A percentile compares a stretch with the other conserved stretches of the same genome.
These are phyloP conservation scores for Yponomeuta cagnagella DNA, from an alignment of 2,888 invertebrate genomes.

Conservation along the genomic window DNA sequence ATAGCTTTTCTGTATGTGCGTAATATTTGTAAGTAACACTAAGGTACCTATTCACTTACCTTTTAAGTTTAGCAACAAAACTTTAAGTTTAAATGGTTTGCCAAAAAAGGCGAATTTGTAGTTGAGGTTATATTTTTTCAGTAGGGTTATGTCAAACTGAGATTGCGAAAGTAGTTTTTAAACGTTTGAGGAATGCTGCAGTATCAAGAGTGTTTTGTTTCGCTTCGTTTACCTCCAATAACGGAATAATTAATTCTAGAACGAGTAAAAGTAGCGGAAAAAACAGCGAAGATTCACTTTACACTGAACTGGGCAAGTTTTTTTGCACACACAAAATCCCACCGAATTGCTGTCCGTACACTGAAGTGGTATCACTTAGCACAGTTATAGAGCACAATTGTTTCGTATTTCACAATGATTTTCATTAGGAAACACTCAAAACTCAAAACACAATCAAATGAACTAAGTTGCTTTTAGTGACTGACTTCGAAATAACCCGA, in stretches of 20 bases:
- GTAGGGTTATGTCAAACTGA: constrained; percentile 1
- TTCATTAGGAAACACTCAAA: constrained; percentile 36
- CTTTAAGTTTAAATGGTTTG: too few species aligned
- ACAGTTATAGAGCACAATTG: not conserved
- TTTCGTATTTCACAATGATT: constrained; percentile 34
- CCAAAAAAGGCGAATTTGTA: too few species aligned
- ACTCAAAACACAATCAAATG: constrained; percentile 39
- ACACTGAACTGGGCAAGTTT: not conserved
- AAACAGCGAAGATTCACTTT: constrained; percentile 32
- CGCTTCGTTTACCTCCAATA: constrained; percentile 51
- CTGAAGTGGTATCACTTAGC: not conserved
- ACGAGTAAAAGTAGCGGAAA: constrained; percentile 47
- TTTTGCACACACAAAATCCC: constrained; percentile 19
- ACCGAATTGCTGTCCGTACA: not conserved
- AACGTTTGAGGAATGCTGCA: constrained; percentile 39
- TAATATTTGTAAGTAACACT: too few species aligned
- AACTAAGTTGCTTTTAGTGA: constrained; percentile 44
- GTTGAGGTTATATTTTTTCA: too few species aligned
- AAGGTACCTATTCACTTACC: too few species aligned
- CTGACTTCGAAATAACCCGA: constrained; percentile 57
- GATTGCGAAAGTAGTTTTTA: constrained; percentile 22
- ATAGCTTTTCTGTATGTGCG: too few species aligned
- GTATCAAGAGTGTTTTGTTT: constrained; percentile 36
- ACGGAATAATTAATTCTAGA: constrained; percentile 46
- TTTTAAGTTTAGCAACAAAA: too few species aligned